Percentiles rank a stretch among this genome's conserved stretches.
phyloP scores from a whole-genome alignment of 2,888 invertebrate genomes.

The Parnassius mnemosyne region DNA sequence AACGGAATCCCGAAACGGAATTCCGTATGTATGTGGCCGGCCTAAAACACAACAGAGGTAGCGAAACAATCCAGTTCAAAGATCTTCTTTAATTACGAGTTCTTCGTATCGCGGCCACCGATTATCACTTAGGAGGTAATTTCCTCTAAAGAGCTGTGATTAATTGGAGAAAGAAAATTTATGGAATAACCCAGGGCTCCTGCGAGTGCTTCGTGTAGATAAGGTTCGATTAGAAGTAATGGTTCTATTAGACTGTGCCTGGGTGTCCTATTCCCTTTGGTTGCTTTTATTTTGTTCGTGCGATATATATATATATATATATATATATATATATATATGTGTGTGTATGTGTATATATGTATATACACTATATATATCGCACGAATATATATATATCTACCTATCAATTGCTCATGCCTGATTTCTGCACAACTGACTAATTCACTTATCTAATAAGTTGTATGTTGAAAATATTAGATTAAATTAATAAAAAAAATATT shows the following conservation, averaged over 20 bases:
- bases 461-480: not conserved
- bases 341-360: no score
- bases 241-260: conserved; percentile 56
- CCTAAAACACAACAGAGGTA: conserved; percentile 44
- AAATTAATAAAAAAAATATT: not conserved
- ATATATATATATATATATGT: no score
- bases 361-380: no score
- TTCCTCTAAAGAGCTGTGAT: conserved; percentile 67
- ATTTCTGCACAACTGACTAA: not conserved
- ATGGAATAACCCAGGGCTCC: conserved; percentile 61
- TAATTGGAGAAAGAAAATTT: conserved; percentile 76
- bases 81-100: conserved; percentile 67
- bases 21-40: no score
- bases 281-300: conserved; percentile 45
- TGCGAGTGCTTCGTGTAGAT: conserved; percentile 65
- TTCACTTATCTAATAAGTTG: not conserved
- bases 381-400: no score
- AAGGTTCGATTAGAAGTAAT: conserved; percentile 68
- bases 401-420: conserved; percentile 35
- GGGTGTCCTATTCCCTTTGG: conserved; percentile 38
- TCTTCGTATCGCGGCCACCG: conserved; percentile 57
- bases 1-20: no score
- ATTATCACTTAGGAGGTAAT: conserved; percentile 71
- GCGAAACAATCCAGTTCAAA: conserved; percentile 56
- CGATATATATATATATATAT: conserved; percentile 57